Evolutionary conservation across 2,797 vertebrate genomes (phyloP), one percentile per base, ranked within the genome.

Genomic region (Rhyacichthys aspro): DNA sequence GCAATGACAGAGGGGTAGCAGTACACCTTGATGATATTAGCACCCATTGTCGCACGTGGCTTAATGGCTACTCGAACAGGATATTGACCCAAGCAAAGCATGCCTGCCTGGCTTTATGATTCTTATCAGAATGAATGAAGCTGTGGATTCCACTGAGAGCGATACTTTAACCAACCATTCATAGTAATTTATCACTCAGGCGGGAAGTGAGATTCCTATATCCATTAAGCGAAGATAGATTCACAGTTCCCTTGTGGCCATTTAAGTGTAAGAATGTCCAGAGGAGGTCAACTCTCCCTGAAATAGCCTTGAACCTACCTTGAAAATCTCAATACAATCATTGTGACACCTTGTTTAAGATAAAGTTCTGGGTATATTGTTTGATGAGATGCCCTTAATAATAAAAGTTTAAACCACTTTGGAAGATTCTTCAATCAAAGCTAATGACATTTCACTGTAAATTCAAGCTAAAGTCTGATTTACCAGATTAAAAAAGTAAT

Each of bases 151-250:
- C 1, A 11, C 69, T 55, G 74, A 86, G 85, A 88, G 84, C 80
- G 88, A 86, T 83, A 88, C 86, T 89, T 90, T 87, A 87, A 67
- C 68, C 62, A 67, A 60, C 78, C 78, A 74, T 86, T 88, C 81
- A 70, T 74, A 72, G 83, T 73, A 85, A 89, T 91, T 87, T 70
- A 87, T 91, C 88, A 92, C 69, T n/a, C 72, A 84, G 86, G 83
- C 59, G 70, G 83, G 83, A 88, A 83, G 79, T 71, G 79, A 79
- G 83, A 89, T 85, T 84, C 81, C 56, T 79, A 82, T 90, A 83
- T 88, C 89, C 87, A 91, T 90, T 90, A 90, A 74, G 82, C 9
- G 36, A 81, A 79, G 86, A 85, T 85, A 81, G 87, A 90, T 90
- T 90, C 86, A 89, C 83, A 67, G 84, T 85, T 82, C 86, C 88